Base-by-base conservation (phyloP, 2,113 vertebrate genomes). In the Forbesichthys papilliferus region DNA sequence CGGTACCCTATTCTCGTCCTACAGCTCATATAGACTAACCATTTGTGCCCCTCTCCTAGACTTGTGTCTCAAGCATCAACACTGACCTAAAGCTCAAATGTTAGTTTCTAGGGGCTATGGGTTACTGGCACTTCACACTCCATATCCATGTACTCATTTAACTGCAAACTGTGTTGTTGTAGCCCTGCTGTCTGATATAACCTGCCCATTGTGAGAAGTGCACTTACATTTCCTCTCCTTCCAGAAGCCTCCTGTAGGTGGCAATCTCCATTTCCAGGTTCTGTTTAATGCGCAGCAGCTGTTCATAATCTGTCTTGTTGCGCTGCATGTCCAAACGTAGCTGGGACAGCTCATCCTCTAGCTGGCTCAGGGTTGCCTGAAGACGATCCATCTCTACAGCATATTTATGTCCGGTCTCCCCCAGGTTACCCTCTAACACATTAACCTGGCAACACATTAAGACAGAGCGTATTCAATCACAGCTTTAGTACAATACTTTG, bases 181-280 rank as follows among this genome's bases (percentile, higher is more conserved):
- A 27, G 27, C 27, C 46, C 47, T 53, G 49, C 49, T 52, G 49
- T 12, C 13, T 42, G 36, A 42, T 53, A 53, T 53, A 13, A n/a
- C 1, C n/a, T 53, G 36, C 6, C n/a, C 52, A 53, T 14, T 14
- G 2, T 4, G 27, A 34, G n/a, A 56, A 6, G 9, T 11, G 33
- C 48, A 64, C 91, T 85, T 81, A 94, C 93, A 86, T 61, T 36
- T 93, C 92, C 69, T 94, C 92, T 69, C 93, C 93, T 18, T 94
- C 93, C 86, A 94, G 85, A 71, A 94, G 90, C 74, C 86, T 88
- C 82, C 92, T 90, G 82, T 94, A 94, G 63, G 92, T 93, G 63
- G 93, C 91, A 11, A 94, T 94, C 87, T 94, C 93, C 84, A 93
- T 90, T 83, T 94, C 93, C 84, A 94, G 86, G 80, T 90, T 93